Conservation (phyloP, 2,113 vertebrate species). For the Mustela lutreola region DNA sequence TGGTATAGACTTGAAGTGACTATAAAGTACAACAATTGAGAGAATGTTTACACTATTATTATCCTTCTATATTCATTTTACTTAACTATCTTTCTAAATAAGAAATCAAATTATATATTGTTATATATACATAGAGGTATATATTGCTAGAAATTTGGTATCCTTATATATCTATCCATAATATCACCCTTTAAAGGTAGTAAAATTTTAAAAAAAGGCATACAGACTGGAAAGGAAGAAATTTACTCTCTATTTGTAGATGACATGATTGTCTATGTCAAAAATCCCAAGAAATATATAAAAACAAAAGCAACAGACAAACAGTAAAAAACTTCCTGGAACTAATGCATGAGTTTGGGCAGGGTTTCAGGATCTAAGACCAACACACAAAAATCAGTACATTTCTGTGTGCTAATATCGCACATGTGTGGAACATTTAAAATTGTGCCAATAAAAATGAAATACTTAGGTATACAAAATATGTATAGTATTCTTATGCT, state of each 20-base stretch:
- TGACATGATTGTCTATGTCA: not conserved
- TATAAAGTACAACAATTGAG: not conserved
- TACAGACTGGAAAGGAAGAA: not conserved
- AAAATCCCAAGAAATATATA: not conserved
- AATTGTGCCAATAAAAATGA: not conserved
- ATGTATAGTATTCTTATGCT: not conserved
- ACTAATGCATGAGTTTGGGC: not conserved
- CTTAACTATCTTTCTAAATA: not conserved
- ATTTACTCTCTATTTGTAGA: not conserved
- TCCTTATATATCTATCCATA: not conserved
- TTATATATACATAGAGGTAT: not conserved
- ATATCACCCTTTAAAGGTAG: not conserved
- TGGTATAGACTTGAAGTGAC: not conserved
- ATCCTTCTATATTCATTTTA: not conserved
- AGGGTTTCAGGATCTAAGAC: not conserved
- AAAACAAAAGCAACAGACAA: not conserved
- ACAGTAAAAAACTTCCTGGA: not conserved
- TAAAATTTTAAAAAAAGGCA: not conserved
- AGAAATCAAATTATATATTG: not conserved
- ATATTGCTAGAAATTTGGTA: not conserved
- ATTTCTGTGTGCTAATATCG: not conserved
- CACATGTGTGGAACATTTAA: not conserved
- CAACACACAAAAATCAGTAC: not conserved
- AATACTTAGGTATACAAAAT: not conserved
- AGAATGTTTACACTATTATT: not conserved